Base-by-base conservation (phyloP, 2,797 vertebrate genomes). In the Danio choprae region DNA sequence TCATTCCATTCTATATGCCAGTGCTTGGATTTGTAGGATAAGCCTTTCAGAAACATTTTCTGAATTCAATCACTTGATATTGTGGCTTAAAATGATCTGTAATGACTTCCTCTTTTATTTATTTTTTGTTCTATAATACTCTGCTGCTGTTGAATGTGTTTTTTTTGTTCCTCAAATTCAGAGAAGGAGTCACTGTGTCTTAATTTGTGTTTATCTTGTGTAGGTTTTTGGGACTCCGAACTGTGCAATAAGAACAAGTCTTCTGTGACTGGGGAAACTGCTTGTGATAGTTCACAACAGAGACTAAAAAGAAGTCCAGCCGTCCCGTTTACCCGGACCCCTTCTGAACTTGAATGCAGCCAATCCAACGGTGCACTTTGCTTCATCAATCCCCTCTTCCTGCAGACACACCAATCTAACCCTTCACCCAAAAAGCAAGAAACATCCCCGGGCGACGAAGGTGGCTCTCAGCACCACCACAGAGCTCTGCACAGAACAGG, bases 311-410 rank as follows among this genome's bases (percentile, higher is more conserved):
- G 84, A 83, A 95, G 88, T 0, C 94, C 95, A 41, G 94, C 95
- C 50, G 94, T 96, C 88, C 92, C 96, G 81, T 92, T 87, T 63
- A 93, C 95, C 80, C 90, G 92, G 74, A 90, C 92, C 85, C 96
- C 94, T 72, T 94, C 93, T 0, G 93, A 93, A 84, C 90, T 94
- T 86, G 96, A 96, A 90, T 94, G 94, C 59, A 91, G 94, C 89
- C 95, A 95, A 87, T 94, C 94, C 89, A 96, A 95, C 10, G 93
- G 95, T 81, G 96, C 97, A 0, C 90, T 98, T 88, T 99, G 97
- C 90, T 98, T 98, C 22, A 94, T 99, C 85, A 97, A 96, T 90
- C 98, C 98, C 0, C 94, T 98, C 51, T 99, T 98, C 87, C 92
- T 96, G 76, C 96, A 98, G 93, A 95, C 96, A 40, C 96, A 95